A percentile compares a stretch with the other conserved stretches of the same genome.
These are phyloP conservation scores for Clarias platycephalus DNA, from an alignment of 2,797 vertebrate genomes.

Conservation along the genomic window DNA sequence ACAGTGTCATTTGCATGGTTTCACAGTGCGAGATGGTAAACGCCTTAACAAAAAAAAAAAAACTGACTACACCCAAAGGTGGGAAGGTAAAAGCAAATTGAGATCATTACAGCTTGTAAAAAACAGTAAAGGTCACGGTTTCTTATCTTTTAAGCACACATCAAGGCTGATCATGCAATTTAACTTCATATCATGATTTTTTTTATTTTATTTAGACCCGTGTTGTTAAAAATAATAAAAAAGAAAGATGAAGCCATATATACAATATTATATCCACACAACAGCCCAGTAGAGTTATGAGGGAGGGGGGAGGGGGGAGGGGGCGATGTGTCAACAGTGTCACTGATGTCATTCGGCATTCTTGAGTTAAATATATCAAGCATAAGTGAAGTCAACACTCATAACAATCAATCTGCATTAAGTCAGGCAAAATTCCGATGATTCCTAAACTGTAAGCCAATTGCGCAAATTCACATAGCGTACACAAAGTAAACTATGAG, in stretches of 20 bases:
- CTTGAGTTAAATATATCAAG: background rate
- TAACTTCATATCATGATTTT: background rate
- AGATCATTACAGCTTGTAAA: background rate
- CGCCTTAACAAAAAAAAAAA: background rate
- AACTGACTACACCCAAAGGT: background rate
- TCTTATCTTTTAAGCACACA: background rate
- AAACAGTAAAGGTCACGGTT: background rate
- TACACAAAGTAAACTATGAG: background rate
- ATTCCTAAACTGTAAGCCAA: conserved; percentile 10
- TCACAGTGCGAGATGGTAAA: background rate
- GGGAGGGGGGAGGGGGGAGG: too few relatives aligned
- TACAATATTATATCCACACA: background rate
- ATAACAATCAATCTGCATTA: background rate
- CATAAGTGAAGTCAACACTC: conserved; percentile 11
- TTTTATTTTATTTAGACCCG: background rate
- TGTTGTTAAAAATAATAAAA: background rate
- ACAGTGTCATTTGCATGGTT: background rate
- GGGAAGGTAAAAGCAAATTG: background rate
- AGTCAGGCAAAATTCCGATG: conserved; percentile 9
- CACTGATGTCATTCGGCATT: background rate
- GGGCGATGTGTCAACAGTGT: too few relatives aligned
- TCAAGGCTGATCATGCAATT: background rate
- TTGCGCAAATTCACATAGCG: background rate
- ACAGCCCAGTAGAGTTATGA: background rate
- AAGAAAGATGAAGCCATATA: background rate